Percentiles rank a stretch among this genome's conserved stretches.
These are phyloP conservation scores for Tragelaphus scriptus DNA, from an alignment of 2,113 vertebrate species.

Conservation along the genomic window DNA sequence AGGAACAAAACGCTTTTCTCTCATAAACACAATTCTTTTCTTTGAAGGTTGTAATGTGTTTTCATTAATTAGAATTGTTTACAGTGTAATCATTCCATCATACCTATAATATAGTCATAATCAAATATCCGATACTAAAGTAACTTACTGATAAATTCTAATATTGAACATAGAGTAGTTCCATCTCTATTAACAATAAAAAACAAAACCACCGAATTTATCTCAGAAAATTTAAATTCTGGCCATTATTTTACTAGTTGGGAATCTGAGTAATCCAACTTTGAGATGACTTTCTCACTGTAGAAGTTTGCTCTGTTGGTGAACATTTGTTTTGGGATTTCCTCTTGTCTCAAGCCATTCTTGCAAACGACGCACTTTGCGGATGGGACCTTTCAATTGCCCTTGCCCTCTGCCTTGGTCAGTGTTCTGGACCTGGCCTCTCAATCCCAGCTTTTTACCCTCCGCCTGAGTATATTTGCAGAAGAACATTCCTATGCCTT, in stretches of 20 bases:
- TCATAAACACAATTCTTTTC: neutral
- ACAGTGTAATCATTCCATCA: neutral
- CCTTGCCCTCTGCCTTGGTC: conserved; percentile 84
- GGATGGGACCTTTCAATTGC: conserved; percentile 72
- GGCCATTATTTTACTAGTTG: conserved; percentile 77
- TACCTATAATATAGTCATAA: neutral
- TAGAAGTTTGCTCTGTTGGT: conserved; percentile 84
- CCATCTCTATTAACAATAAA: neutral
- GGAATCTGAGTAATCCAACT: conserved; percentile 77
- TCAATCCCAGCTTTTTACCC: conserved; percentile 85
- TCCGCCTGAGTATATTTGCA: conserved; percentile 88
- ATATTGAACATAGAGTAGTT: neutral
- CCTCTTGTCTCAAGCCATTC: conserved; percentile 84
- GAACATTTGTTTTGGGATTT: conserved; percentile 87
- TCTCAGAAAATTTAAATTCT: neutral
- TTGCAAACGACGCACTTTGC: conserved; percentile 83
- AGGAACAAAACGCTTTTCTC: neutral
- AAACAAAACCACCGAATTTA: neutral
- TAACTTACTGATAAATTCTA: neutral
- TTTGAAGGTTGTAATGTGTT: neutral
- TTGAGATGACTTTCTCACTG: conserved; percentile 82
- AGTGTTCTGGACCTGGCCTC: conserved; percentile 91
- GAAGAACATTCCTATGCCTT: conserved; percentile 89
- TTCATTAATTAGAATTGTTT: conserved; percentile 21
- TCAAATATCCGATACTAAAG: neutral